Base-by-base conservation (phyloP, 2,888 invertebrate species). In the Netelia fuscicornis region DNA sequence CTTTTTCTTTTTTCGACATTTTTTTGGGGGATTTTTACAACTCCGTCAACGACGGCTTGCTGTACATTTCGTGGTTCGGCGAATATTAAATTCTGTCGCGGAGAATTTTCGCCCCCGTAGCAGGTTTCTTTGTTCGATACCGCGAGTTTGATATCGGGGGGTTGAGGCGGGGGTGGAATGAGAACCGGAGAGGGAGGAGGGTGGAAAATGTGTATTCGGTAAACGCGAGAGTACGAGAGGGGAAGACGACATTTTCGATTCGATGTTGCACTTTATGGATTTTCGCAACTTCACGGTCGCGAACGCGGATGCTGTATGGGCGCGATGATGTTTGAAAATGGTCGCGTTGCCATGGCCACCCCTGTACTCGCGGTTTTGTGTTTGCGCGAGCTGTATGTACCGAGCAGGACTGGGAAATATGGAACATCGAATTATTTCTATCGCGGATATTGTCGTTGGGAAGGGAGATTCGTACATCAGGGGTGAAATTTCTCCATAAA, bases 231-330 rank as follows among this genome's bases (percentile, higher is more conserved):
- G 0, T 30, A 30, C 30, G 30, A 30, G 30, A 30, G 30, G 30
- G 30, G 30, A 48, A 48, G 48, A 48, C 48, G 48, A 48, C 48
- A 2, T 13, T 48, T 13, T 11, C 48, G 2, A 48, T 58, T 86
- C 87, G 86, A 90, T 90, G 90, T 91, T 92, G 92, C 92, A 92
- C 90, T 91, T 90, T 92, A 92, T 93, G 89, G 92, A 92, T 92
- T 92, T 58, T 13, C 3, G 13, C 48, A 10, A 48, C 11, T 10
- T 48, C 11, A 13, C 11, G 48, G 48, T 48, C 48, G 11, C 30
- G 30, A 30, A 83, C 87, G 87, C 84, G 88, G 74, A 58, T 9
- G 6, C 58, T 10, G 58, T 20, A 20, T 17, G 1, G 58, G 81
- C 54, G 68, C 78, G 65, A 80, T 81, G 70, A 70, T 75, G 71